phyloP scores from a whole-genome alignment of 1,140 invertebrate species.

The Ceratoteleas bidentatus region DNA sequence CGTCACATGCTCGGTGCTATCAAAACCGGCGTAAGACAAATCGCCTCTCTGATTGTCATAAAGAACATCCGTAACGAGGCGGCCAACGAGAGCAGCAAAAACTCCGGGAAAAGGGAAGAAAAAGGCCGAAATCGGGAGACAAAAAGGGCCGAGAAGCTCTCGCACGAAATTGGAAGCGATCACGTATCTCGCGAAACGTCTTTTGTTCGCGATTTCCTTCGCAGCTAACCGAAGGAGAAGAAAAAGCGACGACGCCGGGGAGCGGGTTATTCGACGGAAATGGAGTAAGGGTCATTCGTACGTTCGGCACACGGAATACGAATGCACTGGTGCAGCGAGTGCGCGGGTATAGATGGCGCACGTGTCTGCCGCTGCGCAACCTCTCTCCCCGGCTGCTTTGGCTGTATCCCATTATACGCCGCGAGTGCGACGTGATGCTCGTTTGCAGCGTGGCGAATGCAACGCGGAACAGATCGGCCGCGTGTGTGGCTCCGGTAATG shows the following conservation, averaged over 20 bases:
- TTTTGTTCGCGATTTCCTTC: constrained; percentile 54
- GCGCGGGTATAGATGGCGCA: constrained; percentile 47
- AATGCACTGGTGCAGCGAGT: constrained; percentile 16
- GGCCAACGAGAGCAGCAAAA: background rate
- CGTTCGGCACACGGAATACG: constrained; percentile 30
- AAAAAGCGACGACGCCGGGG: background rate
- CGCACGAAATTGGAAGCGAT: constrained; percentile 44
- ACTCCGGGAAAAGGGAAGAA: background rate
- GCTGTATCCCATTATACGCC: constrained; percentile 32
- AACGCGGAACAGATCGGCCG: constrained; percentile 54
- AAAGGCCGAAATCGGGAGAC: background rate
- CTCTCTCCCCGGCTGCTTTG: constrained; percentile 21
- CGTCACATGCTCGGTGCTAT: constrained; percentile 24
- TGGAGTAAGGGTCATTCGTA: constrained; percentile 45
- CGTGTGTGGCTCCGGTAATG: constrained; percentile 44
- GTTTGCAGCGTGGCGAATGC: constrained; percentile 57
- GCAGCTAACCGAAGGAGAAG: background rate
- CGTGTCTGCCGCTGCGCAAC: constrained; percentile 34
- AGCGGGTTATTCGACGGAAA: constrained; percentile 16
- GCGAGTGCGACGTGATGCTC: constrained; percentile 59
- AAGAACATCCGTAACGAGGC: constrained; percentile 28
- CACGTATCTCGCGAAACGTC: constrained; percentile 37
- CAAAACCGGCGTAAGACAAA: constrained; percentile 41
- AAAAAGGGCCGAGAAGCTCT: constrained; percentile 29
- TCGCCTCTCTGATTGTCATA: constrained; percentile 36